Percentiles rank a stretch among this genome's conserved stretches.
These are phyloP conservation scores for Brachypalpus laphriformis DNA, from an alignment of 2,888 invertebrate genomes.

Conservation along the genomic window DNA sequence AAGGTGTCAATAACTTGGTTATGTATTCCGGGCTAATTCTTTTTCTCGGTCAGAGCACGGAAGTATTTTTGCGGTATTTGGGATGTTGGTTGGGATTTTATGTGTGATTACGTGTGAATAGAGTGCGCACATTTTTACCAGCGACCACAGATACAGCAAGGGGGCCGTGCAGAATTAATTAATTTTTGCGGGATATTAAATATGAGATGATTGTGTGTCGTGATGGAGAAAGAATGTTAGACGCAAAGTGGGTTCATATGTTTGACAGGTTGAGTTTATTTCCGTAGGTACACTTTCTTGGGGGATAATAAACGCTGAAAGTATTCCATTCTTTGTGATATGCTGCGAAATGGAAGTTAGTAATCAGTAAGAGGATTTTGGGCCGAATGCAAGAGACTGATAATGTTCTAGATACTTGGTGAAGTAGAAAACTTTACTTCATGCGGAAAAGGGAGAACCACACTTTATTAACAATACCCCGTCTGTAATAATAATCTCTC, in stretches of 20 bases:
- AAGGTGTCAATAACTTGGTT: constrained; percentile 52
- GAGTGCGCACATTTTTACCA: constrained; percentile 4
- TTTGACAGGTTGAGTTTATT: constrained; percentile 26
- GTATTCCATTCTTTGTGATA: constrained; percentile 5
- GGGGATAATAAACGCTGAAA: neutral
- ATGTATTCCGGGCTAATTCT: constrained; percentile 33
- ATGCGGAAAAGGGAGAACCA: too few species aligned
- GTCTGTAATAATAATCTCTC: too few species aligned
- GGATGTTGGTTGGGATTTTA: constrained; percentile 23
- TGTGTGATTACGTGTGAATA: constrained; percentile 36
- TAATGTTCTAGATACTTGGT: neutral
- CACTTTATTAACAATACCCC: too few species aligned
- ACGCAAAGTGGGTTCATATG: constrained; percentile 33
- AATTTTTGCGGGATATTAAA: constrained; percentile 46
- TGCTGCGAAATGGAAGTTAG: neutral
- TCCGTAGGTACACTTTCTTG: neutral
- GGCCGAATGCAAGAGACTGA: neutral
- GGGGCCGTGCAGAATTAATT: constrained; percentile 33
- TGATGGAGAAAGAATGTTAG: neutral
- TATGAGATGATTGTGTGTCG: constrained; percentile 22
- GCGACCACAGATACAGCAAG: neutral
- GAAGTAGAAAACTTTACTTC: neutral
- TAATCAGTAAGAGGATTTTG: neutral
- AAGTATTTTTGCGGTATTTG: constrained; percentile 26
- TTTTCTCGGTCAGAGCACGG: neutral